A percentile compares a stretch with the other conserved stretches of the same genome.
These are phyloP conservation scores for Apteryx owenii DNA, from an alignment of 2,113 vertebrate genomes.

Conservation along the genomic window DNA sequence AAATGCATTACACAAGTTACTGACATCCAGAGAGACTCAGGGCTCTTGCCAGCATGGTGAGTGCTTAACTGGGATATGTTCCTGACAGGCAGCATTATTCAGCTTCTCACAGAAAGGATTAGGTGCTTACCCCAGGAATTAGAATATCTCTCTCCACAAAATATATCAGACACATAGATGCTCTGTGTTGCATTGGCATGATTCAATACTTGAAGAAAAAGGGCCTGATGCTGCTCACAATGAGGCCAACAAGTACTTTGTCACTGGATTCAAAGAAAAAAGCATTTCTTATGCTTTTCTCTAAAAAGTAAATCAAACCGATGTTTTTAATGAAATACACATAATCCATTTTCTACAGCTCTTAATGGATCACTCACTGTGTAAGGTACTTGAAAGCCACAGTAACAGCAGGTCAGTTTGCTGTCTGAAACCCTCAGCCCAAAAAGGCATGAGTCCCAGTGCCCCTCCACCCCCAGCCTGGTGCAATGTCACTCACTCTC, in stretches of 20 bases:
- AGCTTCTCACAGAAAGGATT: background rate
- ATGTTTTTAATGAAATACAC: background rate
- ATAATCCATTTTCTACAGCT: background rate
- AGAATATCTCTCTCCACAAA: background rate
- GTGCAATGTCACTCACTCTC: background rate
- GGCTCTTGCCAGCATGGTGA: background rate
- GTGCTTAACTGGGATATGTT: background rate
- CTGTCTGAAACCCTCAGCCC: background rate
- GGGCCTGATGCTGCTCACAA: background rate
- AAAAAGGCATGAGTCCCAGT: background rate
- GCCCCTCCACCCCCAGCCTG: background rate
- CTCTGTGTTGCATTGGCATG: background rate
- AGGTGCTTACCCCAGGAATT: background rate
- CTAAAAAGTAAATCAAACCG: background rate
- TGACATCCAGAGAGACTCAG: background rate
- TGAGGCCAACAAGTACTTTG: background rate
- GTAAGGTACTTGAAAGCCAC: background rate
- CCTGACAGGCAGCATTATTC: background rate
- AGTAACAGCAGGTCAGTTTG: fast-evolving
- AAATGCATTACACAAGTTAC: background rate
- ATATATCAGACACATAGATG: background rate
- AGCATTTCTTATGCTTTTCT: background rate
- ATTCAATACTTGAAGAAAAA: background rate
- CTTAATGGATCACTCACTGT: background rate
- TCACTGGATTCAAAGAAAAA: background rate